Conservation (phyloP, 2,113 vertebrate species). For the Notothenia rossii region DNA sequence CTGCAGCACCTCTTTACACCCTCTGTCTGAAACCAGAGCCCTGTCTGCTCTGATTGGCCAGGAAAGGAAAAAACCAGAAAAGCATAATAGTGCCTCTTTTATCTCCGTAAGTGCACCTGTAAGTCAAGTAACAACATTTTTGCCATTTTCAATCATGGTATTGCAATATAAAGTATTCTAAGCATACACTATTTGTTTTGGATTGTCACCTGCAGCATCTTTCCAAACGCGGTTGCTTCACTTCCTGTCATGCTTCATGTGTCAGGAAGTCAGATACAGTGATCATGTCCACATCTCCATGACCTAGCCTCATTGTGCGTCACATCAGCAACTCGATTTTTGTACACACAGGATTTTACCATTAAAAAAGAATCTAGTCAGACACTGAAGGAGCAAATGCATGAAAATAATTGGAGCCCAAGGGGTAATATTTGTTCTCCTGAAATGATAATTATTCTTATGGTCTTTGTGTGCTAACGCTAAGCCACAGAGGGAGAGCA, state of each 20-base stretch:
- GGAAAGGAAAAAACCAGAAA: too few relatives aligned
- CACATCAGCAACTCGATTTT: conserved; percentile 29
- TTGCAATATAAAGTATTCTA: neutral
- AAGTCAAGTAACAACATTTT: neutral
- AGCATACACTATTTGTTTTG: neutral
- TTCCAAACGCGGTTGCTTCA: neutral
- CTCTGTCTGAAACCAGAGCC: too few relatives aligned
- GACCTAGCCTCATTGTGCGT: conserved; percentile 38
- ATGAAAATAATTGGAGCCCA: conserved; percentile 89
- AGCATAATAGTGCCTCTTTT: too few relatives aligned
- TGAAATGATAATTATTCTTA: conserved; percentile 87
- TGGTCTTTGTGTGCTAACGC: conserved; percentile 80
- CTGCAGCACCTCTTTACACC: too few relatives aligned
- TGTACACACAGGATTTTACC: conserved; percentile 55
- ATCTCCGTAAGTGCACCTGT: neutral
- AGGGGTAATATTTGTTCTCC: conserved; percentile 88
- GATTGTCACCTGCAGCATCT: neutral
- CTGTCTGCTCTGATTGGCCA: too few relatives aligned
- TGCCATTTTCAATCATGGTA: neutral
- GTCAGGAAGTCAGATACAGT: neutral
- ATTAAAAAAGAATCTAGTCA: conserved; percentile 69
- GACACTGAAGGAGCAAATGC: conserved; percentile 82
- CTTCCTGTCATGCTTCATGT: neutral
- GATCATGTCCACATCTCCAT: conserved; percentile 31
- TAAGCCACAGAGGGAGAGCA: conserved; percentile 71